phyloP scores from a whole-genome alignment of 1,140 invertebrate species.

The Cataglyphis hispanica region DNA sequence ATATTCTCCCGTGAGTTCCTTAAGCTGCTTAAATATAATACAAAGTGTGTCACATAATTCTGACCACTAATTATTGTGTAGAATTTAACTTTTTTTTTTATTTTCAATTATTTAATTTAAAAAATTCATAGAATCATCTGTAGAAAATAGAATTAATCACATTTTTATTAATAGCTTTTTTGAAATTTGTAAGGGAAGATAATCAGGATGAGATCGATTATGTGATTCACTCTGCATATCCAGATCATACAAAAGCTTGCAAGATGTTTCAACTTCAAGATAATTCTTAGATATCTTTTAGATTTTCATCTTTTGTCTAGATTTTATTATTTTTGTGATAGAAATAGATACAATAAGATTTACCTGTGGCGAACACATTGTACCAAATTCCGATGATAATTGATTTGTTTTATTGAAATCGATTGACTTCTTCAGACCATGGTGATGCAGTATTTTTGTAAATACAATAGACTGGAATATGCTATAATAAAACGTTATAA shows the following conservation, averaged over 20 bases:
- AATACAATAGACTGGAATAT: constrained; percentile 84
- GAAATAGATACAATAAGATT: constrained; percentile 19
- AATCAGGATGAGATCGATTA: neutral
- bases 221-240: neutral
- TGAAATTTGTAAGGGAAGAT: neutral
- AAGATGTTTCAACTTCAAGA: neutral
- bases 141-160: neutral
- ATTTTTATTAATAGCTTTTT: neutral
- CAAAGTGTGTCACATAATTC: neutral
- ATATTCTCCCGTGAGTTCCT: neutral
- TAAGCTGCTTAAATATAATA: neutral
- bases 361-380: constrained; percentile 83
- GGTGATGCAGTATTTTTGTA: constrained; percentile 81
- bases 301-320: neutral
- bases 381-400: constrained; percentile 74
- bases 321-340: constrained; percentile 1
- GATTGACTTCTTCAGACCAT: constrained; percentile 79
- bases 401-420: constrained; percentile 76
- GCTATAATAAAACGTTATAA: constrained; percentile 74
- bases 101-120: neutral
- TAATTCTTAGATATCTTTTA: neutral
- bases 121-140: neutral
- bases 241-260: neutral
- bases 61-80: neutral
- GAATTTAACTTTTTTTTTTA: neutral